Evolutionary conservation across 2,113 vertebrate genomes (phyloP).

Genomic region (Ardeotis arabs): DNA sequence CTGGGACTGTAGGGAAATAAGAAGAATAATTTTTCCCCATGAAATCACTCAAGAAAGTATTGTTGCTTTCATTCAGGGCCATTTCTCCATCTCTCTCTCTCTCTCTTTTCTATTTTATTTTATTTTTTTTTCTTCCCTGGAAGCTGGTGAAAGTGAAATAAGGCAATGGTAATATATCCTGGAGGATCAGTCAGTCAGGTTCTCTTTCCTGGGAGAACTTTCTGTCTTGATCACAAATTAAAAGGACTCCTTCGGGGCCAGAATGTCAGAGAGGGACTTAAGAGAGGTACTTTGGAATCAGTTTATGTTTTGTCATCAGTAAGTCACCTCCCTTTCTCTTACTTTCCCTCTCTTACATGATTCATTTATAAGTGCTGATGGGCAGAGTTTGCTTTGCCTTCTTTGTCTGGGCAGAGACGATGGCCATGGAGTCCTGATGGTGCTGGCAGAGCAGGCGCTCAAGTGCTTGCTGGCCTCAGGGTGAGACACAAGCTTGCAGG

Average conservation of each 20-base stretch:
- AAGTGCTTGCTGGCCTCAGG: background rate
- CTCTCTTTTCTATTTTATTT: too few relatives aligned
- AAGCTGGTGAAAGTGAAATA: background rate
- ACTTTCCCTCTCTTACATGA: accelerated
- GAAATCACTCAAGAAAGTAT: background rate
- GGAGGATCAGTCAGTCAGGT: background rate
- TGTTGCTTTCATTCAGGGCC: background rate
- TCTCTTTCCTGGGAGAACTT: background rate
- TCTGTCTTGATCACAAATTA: background rate
- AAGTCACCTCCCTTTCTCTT: background rate
- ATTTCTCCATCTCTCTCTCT: background rate
- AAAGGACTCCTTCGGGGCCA: background rate
- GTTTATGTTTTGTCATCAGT: background rate
- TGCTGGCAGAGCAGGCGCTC: background rate
- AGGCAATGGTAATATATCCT: background rate
- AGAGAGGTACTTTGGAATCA: background rate
- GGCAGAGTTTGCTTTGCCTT: background rate
- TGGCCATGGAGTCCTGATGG: background rate
- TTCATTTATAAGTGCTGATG: background rate
- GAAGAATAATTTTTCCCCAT: background rate
- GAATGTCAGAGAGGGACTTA: background rate
- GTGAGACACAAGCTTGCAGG: background rate
- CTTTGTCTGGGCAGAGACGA: background rate
- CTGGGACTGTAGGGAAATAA: background rate
- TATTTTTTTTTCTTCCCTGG: background rate